Percentiles rank a stretch among this genome's conserved stretches.
Evolutionary conservation across 2,113 vertebrate species (phyloP).

Genomic region (Chionis minor): DNA sequence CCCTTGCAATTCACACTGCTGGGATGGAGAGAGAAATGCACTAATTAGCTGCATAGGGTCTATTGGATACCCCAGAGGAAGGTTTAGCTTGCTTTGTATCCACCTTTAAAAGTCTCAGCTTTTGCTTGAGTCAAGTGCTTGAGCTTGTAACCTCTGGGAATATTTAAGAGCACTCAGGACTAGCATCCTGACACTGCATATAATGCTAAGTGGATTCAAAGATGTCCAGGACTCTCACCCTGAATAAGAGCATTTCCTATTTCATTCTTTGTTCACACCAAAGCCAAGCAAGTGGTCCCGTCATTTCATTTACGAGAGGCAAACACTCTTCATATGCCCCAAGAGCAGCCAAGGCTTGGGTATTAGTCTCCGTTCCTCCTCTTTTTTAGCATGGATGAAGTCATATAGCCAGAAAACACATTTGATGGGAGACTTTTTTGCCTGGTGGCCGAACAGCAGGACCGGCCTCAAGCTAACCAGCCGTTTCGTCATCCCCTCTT

Average conservation of each 20-base stretch:
- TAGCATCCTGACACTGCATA: background rate
- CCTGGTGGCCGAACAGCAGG: background rate
- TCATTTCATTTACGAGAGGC: background rate
- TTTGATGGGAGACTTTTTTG: background rate
- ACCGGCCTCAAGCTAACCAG: background rate
- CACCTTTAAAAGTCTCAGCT: slow-evolving; percentile 28
- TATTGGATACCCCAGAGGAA: background rate
- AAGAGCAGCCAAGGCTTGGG: background rate
- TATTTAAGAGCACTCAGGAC: slow-evolving; percentile 60
- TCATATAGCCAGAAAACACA: background rate
- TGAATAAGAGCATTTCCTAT: slow-evolving; percentile 16
- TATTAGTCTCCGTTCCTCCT: background rate
- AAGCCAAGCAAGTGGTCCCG: background rate
- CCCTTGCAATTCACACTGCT: background rate
- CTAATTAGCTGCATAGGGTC: background rate
- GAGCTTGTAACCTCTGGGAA: slow-evolving; percentile 41
- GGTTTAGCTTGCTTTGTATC: slow-evolving; percentile 16
- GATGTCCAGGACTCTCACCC: slow-evolving; percentile 11
- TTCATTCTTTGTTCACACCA: slow-evolving; percentile 27
- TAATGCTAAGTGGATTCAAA: slow-evolving; percentile 50
- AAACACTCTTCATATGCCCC: background rate
- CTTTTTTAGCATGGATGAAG: background rate
- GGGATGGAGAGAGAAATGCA: background rate
- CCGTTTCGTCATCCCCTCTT: background rate
- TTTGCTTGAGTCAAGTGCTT: slow-evolving; percentile 16